These are phyloP conservation scores for Drosophila pallidifrons DNA, from an alignment of 1,140 invertebrate genomes.

Conservation along the genomic window DNA sequence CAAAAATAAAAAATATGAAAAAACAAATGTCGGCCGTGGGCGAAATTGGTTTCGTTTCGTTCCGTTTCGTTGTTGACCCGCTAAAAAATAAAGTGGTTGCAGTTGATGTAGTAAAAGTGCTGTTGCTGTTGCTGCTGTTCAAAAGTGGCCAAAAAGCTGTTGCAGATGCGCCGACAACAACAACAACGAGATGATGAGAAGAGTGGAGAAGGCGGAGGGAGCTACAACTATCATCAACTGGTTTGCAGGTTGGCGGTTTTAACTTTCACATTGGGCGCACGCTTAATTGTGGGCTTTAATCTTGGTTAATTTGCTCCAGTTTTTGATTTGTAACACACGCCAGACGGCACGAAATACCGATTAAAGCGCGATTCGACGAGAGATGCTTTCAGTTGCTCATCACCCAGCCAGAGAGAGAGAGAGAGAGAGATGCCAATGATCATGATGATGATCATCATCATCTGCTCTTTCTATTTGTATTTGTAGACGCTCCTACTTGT, in stretches of 20 bases:
- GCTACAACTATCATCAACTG: conserved; percentile 59
- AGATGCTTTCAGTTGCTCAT: conserved; percentile 10
- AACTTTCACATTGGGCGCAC: conserved; percentile 80
- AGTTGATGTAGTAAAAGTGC: conserved; percentile 18
- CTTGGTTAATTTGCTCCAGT: conserved; percentile 81
- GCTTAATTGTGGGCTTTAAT: conserved; percentile 79
- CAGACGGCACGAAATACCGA: conserved; percentile 44
- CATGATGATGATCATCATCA: conserved; percentile 17
- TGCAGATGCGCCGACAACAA: conserved; percentile 62
- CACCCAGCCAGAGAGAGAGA: not conserved
- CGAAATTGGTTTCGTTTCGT: conserved; percentile 33
- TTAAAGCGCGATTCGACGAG: conserved; percentile 36
- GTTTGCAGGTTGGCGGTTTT: conserved; percentile 60
- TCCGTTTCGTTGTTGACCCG: conserved; percentile 34
- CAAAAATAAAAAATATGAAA: conserved; percentile 20
- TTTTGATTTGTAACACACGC: conserved; percentile 53
- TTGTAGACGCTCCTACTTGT: not conserved
- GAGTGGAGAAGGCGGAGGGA: not conserved
- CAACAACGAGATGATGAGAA: conserved; percentile 19
- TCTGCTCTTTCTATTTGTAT: conserved; percentile 20
- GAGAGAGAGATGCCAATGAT: conserved; percentile 2
- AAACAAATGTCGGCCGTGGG: conserved; percentile 30
- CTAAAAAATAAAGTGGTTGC: conserved; percentile 22
- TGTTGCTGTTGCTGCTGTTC: not conserved
- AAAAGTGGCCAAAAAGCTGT: conserved; percentile 32